Evolutionary conservation across 2,113 vertebrate species (phyloP).

Genomic region (Ictalurus punctatus): DNA sequence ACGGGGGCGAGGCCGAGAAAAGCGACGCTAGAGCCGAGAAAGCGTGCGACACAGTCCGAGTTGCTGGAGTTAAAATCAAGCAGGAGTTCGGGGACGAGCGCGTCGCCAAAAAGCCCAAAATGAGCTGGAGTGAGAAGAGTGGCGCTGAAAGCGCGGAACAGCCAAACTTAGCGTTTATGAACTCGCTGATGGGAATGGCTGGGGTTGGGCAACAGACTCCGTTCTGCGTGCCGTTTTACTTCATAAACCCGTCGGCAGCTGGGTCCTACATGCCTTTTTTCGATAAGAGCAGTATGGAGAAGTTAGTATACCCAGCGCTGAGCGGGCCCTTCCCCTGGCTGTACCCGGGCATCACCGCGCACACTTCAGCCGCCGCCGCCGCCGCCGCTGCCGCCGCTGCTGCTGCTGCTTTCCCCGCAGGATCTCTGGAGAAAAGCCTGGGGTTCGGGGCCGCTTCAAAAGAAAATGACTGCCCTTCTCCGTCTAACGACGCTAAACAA

Average conservation of each 20-base stretch:
- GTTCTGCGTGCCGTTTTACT: constrained; percentile 90
- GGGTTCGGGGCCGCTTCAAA: constrained; percentile 58
- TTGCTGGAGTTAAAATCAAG: constrained; percentile 77
- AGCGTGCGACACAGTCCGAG: constrained; percentile 61
- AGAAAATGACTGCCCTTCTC: constrained; percentile 60
- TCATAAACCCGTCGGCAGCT: constrained; percentile 88
- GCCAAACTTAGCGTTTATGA: constrained; percentile 79
- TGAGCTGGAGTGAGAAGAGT: constrained; percentile 65
- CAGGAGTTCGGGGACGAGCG: constrained; percentile 84
- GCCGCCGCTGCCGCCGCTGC: constrained; percentile 66
- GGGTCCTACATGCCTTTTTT: constrained; percentile 87
- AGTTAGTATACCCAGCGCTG: constrained; percentile 81
- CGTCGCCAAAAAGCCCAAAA: constrained; percentile 77
- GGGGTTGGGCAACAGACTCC: constrained; percentile 81
- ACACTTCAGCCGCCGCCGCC: constrained; percentile 64
- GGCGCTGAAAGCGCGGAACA: constrained; percentile 62
- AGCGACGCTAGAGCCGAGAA: constrained; percentile 66
- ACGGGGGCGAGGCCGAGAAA: constrained; percentile 87
- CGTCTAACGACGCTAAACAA: constrained; percentile 54
- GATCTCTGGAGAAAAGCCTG: constrained; percentile 66
- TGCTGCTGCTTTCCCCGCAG: constrained; percentile 72
- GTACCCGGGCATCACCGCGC: constrained; percentile 76
- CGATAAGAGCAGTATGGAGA: constrained; percentile 85
- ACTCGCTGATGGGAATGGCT: constrained; percentile 82
- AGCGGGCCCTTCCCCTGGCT: constrained; percentile 82